Percentiles rank a stretch among this genome's conserved stretches.
These are phyloP conservation scores for Lucilia sericata DNA, from an alignment of 1,140 invertebrate species.

Conservation along the genomic window DNA sequence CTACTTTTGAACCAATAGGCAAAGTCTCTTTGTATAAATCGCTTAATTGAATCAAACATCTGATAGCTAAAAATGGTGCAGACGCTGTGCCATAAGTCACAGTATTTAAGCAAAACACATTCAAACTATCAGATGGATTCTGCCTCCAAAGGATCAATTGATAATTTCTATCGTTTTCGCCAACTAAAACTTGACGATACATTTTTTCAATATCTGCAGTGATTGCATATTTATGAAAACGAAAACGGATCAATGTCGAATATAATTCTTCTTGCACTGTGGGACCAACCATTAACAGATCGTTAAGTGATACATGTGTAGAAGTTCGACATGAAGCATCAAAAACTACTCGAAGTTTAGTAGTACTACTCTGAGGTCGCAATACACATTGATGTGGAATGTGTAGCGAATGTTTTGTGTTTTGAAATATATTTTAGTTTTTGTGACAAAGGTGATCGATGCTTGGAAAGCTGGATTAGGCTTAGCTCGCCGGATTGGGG, in stretches of 20 bases:
- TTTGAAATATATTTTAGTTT: too few relatives aligned
- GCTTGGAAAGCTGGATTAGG: too few relatives aligned
- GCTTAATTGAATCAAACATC: constrained; percentile 54
- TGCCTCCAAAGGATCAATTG: too few relatives aligned
- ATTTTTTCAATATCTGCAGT: constrained; percentile 57
- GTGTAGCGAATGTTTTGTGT: too few relatives aligned
- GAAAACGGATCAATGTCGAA: constrained; percentile 37
- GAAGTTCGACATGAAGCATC: constrained; percentile 54
- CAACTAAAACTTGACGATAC: constrained; percentile 57
- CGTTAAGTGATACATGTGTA: constrained; percentile 48
- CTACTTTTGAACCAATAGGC: too few relatives aligned
- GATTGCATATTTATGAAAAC: constrained; percentile 56
- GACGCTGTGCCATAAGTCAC: constrained; percentile 58
- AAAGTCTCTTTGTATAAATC: constrained; percentile 53
- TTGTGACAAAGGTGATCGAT: too few relatives aligned
- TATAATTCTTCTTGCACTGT: too few relatives aligned
- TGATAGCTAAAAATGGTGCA: constrained; percentile 61
- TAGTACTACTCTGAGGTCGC: constrained; percentile 27
- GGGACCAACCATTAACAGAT: too few relatives aligned
- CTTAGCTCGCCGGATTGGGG: too few relatives aligned
- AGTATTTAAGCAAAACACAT: constrained; percentile 50
- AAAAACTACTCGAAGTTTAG: constrained; percentile 59
- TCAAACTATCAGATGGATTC: constrained; percentile 48
- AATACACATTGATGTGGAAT: constrained; percentile 45
- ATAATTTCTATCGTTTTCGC: constrained; percentile 50